Evolutionary conservation across 2,113 vertebrate genomes (phyloP), one percentile per base, ranked within the genome.

Genomic region (Pipa parva): DNA sequence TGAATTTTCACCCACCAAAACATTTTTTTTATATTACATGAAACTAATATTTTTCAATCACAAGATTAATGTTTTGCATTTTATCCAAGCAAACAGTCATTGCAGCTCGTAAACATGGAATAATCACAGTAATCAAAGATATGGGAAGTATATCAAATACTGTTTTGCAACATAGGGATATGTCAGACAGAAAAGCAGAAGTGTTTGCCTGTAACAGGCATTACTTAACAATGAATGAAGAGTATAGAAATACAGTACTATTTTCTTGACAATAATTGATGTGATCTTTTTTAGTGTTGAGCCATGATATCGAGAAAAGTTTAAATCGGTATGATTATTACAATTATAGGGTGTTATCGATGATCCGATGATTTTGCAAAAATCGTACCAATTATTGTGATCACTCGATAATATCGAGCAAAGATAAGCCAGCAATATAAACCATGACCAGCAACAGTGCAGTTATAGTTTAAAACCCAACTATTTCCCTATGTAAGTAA

Each of bases 41-140:
- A 42, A 42, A 11, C 12, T n/a, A 1, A 6, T 42, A n/a, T 42
- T 42, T 17, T 17, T 42, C 39, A 42, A 17, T n/a, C n/a, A n/a
- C 39, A 42, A 42, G 39, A 42, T 42, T 42, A 42, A 42, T 42
- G 39, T n/a, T 42, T 42, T n/a, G n/a, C 39, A 42, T 42, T 42
- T 42, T 17, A 42, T 17, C 37, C 39, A 42, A 42, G 13, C 39
- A 42, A 42, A 11, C 11, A 42, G 17, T 42, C 39, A n/a, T 42
- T 42, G 39, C 39, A 42, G 17, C 17, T 42, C 6, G 17, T 42
- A 42, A 42, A 42, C 39, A 42, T n/a, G n/a, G 39, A 42, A 42
- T 42, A 17, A 42, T 18, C 39, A 42, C 39, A 17, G 13, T 42
- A 13, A 42, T 33, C 31, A 42, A 39, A 42, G 37, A 42, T n/a